Percentiles rank a stretch among this genome's conserved stretches.
phyloP scores from a whole-genome alignment of 2,797 vertebrate genomes.

The Pogoniulus pusillus region DNA sequence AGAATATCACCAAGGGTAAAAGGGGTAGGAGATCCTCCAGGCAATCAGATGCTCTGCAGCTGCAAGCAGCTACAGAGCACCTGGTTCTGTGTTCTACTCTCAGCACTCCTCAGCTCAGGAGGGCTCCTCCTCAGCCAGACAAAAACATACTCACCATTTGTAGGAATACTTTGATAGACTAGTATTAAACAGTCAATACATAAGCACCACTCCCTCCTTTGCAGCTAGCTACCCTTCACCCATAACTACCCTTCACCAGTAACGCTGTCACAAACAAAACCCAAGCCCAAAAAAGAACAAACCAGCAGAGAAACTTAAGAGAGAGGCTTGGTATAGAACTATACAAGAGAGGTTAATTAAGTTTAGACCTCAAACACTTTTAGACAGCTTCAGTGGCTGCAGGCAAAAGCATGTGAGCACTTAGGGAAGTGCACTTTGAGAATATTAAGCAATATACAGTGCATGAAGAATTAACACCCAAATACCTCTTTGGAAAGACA shows the following conservation, averaged over 20 bases:
- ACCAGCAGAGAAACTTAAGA: not conserved
- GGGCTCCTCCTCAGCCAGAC: too few relatives aligned
- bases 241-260: not conserved
- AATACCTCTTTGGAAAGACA: not conserved
- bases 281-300: not conserved
- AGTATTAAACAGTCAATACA: not conserved
- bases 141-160: not conserved
- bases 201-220: not conserved
- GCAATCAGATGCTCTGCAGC: not conserved
- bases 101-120: not conserved
- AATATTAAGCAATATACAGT: not conserved
- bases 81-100: not conserved
- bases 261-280: not conserved
- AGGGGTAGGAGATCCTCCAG: not conserved
- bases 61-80: not conserved
- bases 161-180: not conserved
- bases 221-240: fast-evolving
- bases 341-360: not conserved
- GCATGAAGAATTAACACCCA: not conserved
- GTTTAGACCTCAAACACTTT: not conserved
- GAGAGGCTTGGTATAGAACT: not conserved
- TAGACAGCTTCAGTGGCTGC: not conserved
- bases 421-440: not conserved
- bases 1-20: not conserved
- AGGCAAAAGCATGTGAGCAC: not conserved